Evolutionary conservation across 2,888 invertebrate species (phyloP), one percentile per base, ranked within the genome.

Genomic region (Dicranocentrus wangi): DNA sequence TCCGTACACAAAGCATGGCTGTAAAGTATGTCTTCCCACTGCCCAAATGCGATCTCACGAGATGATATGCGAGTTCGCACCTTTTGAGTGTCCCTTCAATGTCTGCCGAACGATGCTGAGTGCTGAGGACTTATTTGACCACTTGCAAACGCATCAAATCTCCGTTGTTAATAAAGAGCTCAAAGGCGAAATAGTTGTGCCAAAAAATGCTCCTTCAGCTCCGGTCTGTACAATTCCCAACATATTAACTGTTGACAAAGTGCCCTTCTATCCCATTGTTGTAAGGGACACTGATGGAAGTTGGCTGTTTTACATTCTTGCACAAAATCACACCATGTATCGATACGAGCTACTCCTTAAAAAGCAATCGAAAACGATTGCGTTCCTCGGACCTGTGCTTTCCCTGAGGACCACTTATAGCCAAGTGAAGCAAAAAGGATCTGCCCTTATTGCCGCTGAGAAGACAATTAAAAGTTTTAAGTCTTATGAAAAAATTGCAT

Each of bases 61-160:
- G 25, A 43, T 25, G 1, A n/a, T 63, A 13, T 82, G 82, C 43
- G 78, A 77, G 7, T 82, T 78, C 58, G 82, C 82, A 17, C 82
- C 82, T 1, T 82, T 72, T 19, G 82, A 78, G 17, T 82, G 82
- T 53, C 82, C 82, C 19, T 82, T 72, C 63, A 66, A 61, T n/a
- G 66, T 72, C 3, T 82, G 82, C 17, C 53, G 73, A 19, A 21
- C 61, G 15, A n/a, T 72, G 53, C 17, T 82, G 17, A 23, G 69
- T n/a, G 27, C 77, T 1, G 55, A 72, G 8, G 78, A 82, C 15
- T 27, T 82, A 2, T 60, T 82, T n/a, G 43, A 61, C 1, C 82
- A 82, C 28, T 53, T 82, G 68, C 51, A 68, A 47, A 63, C 71
- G 1, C 82, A 82, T 63, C 63, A 72, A 21, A 71, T 82, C 23